These are phyloP conservation scores for Cynodonichthys magdalenae DNA, from an alignment of 2,797 vertebrate genomes.

Conservation along the genomic window DNA sequence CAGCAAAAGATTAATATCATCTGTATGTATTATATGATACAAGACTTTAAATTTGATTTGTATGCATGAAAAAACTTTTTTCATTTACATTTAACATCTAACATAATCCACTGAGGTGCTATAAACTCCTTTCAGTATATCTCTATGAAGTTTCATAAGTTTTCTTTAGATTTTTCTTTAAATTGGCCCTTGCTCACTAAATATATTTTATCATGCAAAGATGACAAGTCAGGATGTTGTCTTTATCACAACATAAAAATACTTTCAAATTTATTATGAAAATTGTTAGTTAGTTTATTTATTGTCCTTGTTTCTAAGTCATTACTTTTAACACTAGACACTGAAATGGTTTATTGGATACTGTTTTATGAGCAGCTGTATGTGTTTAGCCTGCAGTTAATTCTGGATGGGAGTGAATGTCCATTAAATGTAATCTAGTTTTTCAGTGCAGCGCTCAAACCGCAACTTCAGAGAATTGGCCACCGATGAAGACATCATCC, in stretches of 20 bases:
- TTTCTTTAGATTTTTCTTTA: background rate
- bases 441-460: conserved; percentile 77
- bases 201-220: conserved; percentile 23
- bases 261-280: conserved; percentile 21
- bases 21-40: background rate
- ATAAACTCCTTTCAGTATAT: background rate
- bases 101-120: background rate
- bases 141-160: background rate
- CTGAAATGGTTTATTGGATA: conserved; percentile 52
- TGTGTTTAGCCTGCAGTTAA: conserved; percentile 77
- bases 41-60: background rate
- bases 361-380: conserved; percentile 54
- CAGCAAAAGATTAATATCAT: background rate
- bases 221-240: conserved; percentile 20
- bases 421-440: conserved; percentile 83
- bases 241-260: conserved; percentile 27
- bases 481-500: conserved; percentile 79
- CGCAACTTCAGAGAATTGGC: conserved; percentile 79
- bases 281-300: conserved; percentile 38
- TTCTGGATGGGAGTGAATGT: conserved; percentile 76
- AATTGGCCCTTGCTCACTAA: conserved; percentile 11
- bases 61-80: background rate
- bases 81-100: background rate
- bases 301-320: conserved; percentile 13
- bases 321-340: conserved; percentile 43